Evolutionary conservation across 2,113 vertebrate species (phyloP).

Genomic region (Pitta sordida): DNA sequence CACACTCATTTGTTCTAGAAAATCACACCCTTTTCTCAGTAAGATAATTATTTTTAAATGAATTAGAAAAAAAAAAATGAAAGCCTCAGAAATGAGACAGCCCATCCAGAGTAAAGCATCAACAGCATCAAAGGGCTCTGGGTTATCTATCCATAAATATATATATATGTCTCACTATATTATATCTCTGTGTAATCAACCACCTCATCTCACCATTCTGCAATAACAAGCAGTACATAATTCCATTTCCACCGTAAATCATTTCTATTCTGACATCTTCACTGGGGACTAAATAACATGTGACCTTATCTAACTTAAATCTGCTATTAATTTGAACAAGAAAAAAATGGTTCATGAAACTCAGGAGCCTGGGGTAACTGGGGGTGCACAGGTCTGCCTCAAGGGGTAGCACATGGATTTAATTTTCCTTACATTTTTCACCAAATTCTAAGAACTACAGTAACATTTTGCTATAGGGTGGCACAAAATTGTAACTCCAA

Average conservation of each 20-base stretch:
- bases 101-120: background rate
- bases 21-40: background rate
- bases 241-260: conserved; percentile 18
- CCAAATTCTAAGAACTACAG: conserved; percentile 49
- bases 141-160: background rate
- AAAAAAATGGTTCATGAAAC: conserved; percentile 62
- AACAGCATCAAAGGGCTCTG: background rate
- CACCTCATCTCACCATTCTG: background rate
- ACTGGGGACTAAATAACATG: conserved; percentile 27
- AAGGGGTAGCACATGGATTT: conserved; percentile 54
- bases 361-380: conserved; percentile 64
- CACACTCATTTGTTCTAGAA: background rate
- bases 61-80: background rate
- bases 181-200: background rate
- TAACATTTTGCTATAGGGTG: background rate
- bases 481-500: background rate
- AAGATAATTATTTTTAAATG: background rate
- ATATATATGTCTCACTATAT: background rate
- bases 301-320: conserved; percentile 66
- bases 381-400: conserved; percentile 38
- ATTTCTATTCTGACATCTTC: conserved; percentile 46
- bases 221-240: background rate
- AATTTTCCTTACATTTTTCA: conserved; percentile 59
- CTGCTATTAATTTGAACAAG: conserved; percentile 62
- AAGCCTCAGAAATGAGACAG: background rate